phyloP scores from a whole-genome alignment of 2,888 invertebrate genomes.

The Caenorhabditis sinica region DNA sequence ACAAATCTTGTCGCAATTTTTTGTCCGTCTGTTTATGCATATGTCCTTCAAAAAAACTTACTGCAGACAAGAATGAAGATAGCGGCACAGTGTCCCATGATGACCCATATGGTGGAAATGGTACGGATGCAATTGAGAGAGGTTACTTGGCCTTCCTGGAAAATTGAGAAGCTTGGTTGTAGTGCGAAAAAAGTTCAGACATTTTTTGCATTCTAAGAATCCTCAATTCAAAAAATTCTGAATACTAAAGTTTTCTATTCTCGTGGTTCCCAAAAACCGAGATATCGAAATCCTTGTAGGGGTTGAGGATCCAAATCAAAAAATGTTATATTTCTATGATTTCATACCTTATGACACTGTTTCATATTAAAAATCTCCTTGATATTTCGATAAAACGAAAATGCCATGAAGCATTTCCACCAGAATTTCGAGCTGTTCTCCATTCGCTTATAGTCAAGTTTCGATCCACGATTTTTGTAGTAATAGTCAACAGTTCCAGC shows the following conservation, averaged over 20 bases:
- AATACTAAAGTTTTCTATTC: too few relatives aligned
- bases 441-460: constrained; percentile 26
- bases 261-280: too few relatives aligned
- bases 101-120: constrained; percentile 70
- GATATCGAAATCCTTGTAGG: too few relatives aligned
- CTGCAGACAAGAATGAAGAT: constrained; percentile 55
- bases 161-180: background rate
- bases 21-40: background rate
- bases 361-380: constrained; percentile 64
- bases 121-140: constrained; percentile 63
- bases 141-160: constrained; percentile 63
- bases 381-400: constrained; percentile 73
- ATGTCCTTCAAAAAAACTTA: constrained; percentile 23
- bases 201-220: too few relatives aligned
- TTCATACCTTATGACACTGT: constrained; percentile 21
- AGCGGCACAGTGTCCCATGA: constrained; percentile 64
- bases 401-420: constrained; percentile 67
- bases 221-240: too few relatives aligned
- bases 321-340: background rate
- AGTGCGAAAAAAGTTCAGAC: too few relatives aligned
- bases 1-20: too few relatives aligned
- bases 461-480: constrained; percentile 30
- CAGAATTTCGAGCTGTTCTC: constrained; percentile 4
- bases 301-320: too few relatives aligned
- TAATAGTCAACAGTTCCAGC: constrained; percentile 58